Evolutionary conservation across 2,113 vertebrate genomes (phyloP), one percentile per base, ranked within the genome.

Genomic region (Pogona vitticeps): DNA sequence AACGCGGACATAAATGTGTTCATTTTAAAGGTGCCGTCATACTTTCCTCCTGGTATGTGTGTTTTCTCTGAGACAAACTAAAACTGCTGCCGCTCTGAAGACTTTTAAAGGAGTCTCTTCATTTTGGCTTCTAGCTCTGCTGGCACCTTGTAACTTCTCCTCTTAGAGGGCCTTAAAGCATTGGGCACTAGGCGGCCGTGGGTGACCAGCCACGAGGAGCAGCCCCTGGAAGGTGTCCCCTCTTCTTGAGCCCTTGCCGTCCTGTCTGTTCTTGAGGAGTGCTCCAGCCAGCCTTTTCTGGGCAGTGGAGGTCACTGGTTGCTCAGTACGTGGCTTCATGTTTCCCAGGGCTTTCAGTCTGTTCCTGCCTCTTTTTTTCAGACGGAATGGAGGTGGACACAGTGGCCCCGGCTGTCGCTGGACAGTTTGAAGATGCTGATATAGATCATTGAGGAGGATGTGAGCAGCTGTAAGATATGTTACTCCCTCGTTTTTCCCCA

Each of bases 401-500:
- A 1, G 46, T 52, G 46, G 93, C 95, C 8, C 96, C 97, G 0
- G 88, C 96, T 6, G 98, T 98, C 72, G 97, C 98, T 0, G 98
- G 98, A 17, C 98, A 99, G 93, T 99, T 99, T 96, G 98, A 99
- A 84, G 99, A 99, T 0, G 99, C 98, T 0, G 98, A 99, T 79
- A 97, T 99, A 0, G 98, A 99, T 82, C 99, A 99, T 95, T 99
- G 97, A 98, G 97, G 92, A 92, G 83, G 40, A 82, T 40, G 0
- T 14, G 3, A 3, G 36, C 58, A 84, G 75, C 91, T 89, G 91
- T 94, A 91, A 94, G 90, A 95, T 94, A n/a, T 76, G 12, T 36
- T 21, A 31, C 13, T 87, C 23, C 86, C n/a, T n/a, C 76, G 20
- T 18, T 52, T 91, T 81, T 42, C 85, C 85, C 33, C 92, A 3